Conservation (phyloP, 2,797 vertebrate species). For the Alectoris magna region DNA sequence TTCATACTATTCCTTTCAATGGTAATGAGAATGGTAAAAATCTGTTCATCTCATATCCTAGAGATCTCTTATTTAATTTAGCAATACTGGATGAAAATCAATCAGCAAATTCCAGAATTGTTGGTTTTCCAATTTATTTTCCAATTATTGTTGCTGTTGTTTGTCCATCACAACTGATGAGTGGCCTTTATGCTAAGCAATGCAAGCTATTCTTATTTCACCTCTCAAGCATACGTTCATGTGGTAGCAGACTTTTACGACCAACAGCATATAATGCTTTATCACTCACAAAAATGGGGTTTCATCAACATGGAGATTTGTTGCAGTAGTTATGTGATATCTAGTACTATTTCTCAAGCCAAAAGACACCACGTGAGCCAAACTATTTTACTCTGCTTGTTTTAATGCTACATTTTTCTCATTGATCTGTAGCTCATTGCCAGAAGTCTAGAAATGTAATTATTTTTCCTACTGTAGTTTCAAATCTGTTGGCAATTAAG, state of each 20-base stretch:
- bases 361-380: not conserved
- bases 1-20: not conserved
- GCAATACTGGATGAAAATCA: not conserved
- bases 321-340: not conserved
- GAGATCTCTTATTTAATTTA: not conserved
- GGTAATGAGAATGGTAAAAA: not conserved
- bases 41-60: not conserved
- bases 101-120: not conserved
- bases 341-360: not conserved
- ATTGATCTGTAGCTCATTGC: not conserved
- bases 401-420: not conserved
- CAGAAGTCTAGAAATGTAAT: not conserved
- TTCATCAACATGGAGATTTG: not conserved
- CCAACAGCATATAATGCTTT: not conserved
- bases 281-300: not conserved
- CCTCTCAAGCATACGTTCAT: accelerated
- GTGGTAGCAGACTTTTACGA: not conserved
- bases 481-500: not conserved
- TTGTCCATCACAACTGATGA: not conserved
- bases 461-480: not conserved
- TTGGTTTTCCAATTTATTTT: not conserved
- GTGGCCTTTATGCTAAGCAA: not conserved
- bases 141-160: not conserved
- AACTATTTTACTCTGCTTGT: not conserved
- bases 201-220: not conserved